Conservation (phyloP, 2,113 vertebrate genomes). For the Lichenostomus cassidix region DNA sequence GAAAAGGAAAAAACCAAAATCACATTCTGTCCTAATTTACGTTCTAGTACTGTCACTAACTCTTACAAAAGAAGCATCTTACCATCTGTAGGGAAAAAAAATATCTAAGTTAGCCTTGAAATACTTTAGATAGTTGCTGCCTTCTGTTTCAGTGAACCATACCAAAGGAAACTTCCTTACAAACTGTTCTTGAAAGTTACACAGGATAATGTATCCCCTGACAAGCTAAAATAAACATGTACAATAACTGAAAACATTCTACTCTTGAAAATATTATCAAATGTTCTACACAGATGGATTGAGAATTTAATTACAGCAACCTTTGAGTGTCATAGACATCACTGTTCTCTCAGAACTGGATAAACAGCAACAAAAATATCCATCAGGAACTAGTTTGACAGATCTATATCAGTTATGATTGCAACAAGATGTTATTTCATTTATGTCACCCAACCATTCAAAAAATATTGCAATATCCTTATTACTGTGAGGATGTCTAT, state of each 20-base stretch:
- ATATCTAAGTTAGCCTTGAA: slow-evolving; percentile 6
- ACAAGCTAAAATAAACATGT: slow-evolving; percentile 54
- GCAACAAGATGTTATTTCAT: slow-evolving; percentile 41
- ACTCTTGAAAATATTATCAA: slow-evolving; percentile 67
- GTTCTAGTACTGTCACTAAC: neutral
- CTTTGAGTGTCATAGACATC: slow-evolving; percentile 35
- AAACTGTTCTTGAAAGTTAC: slow-evolving; percentile 31
- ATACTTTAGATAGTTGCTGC: neutral
- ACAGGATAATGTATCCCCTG: slow-evolving; percentile 42
- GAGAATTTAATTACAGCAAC: slow-evolving; percentile 70
- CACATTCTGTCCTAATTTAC: neutral
- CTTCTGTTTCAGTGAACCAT: slow-evolving; percentile 15
- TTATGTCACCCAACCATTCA: neutral
- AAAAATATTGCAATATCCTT: neutral
- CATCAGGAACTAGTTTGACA: slow-evolving; percentile 29
- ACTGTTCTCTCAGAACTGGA: slow-evolving; percentile 47
- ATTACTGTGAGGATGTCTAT: neutral
- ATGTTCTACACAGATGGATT: slow-evolving; percentile 67
- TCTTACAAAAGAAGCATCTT: neutral
- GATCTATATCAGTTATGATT: neutral
- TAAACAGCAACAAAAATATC: slow-evolving; percentile 47
- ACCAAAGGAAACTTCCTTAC: slow-evolving; percentile 22
- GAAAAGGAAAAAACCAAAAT: neutral
- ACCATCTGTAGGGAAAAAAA: slow-evolving; percentile 8
- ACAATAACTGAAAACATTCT: slow-evolving; percentile 53